Evolutionary conservation across 2,113 vertebrate genomes (phyloP).

Genomic region (Chunga burmeisteri): DNA sequence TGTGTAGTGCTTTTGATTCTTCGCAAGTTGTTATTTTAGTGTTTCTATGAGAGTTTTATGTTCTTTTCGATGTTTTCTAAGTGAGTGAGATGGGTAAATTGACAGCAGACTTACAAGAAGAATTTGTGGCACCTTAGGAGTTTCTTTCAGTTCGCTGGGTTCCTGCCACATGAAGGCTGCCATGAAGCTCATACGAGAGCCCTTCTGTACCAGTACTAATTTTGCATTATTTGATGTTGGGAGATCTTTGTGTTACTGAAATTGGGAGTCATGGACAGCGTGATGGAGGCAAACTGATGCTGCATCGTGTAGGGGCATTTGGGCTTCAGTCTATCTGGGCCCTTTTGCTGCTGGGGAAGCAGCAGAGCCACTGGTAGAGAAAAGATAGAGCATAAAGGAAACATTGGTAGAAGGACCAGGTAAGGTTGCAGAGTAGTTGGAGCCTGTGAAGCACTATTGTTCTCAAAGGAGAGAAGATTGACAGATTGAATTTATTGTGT

Average conservation of each 20-base stretch:
- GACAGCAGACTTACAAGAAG: neutral
- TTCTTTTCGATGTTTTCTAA: neutral
- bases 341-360: neutral
- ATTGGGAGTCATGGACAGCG: accelerated
- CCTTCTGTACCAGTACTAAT: neutral
- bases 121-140: neutral
- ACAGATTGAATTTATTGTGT: neutral
- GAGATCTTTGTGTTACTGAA: neutral
- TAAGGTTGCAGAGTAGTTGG: neutral
- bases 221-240: neutral
- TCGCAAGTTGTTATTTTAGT: neutral
- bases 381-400: neutral
- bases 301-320: accelerated
- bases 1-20: neutral
- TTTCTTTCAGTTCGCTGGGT: neutral
- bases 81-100: neutral
- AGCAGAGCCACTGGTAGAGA: neutral
- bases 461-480: neutral
- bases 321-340: neutral
- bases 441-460: neutral
- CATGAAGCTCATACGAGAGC: accelerated
- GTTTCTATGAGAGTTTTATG: neutral
- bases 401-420: neutral
- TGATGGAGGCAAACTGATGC: neutral
- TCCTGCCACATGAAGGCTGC: neutral